A percentile compares a stretch with the other conserved stretches of the same genome.
Conservation (phyloP, 2,888 invertebrate genomes). For the Tetramorium bicarinatum region DNA sequence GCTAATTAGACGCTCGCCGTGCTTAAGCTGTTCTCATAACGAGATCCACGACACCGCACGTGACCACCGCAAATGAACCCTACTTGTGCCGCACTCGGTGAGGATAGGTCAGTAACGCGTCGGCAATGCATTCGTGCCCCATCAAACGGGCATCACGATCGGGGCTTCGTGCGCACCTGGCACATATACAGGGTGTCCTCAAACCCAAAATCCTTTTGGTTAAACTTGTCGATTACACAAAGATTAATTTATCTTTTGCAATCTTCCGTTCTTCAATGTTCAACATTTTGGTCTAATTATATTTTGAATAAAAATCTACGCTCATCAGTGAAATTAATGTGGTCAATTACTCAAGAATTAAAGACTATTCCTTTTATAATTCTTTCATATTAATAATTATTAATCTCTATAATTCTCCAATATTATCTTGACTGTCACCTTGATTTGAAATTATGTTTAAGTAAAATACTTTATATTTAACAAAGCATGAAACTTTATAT, state of each 20-base stretch:
- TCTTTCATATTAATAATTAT: neutral
- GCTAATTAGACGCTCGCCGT: constrained; percentile 38
- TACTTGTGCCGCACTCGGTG: constrained; percentile 53
- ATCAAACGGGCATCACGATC: constrained; percentile 50
- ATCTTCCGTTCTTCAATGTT: neutral
- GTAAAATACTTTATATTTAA: neutral
- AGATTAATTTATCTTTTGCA: neutral
- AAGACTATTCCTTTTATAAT: neutral
- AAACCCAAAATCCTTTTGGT: neutral
- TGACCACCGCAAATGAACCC: constrained; percentile 59
- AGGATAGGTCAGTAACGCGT: constrained; percentile 64
- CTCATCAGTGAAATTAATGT: neutral
- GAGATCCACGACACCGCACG: constrained; percentile 51
- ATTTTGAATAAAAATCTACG: neutral
- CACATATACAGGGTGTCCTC: constrained; percentile 41
- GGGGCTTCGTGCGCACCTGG: constrained; percentile 37
- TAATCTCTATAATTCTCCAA: too few species aligned
- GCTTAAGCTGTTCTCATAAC: constrained; percentile 46
- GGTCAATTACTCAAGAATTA: neutral
- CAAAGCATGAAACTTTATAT: neutral
- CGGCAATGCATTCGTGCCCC: constrained; percentile 57
- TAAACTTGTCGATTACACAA: neutral
- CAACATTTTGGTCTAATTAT: neutral
- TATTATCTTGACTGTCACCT: neutral
- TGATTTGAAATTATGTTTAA: neutral